phyloP scores from a whole-genome alignment of 2,797 vertebrate species.

The Knipowitschia caucasica region DNA sequence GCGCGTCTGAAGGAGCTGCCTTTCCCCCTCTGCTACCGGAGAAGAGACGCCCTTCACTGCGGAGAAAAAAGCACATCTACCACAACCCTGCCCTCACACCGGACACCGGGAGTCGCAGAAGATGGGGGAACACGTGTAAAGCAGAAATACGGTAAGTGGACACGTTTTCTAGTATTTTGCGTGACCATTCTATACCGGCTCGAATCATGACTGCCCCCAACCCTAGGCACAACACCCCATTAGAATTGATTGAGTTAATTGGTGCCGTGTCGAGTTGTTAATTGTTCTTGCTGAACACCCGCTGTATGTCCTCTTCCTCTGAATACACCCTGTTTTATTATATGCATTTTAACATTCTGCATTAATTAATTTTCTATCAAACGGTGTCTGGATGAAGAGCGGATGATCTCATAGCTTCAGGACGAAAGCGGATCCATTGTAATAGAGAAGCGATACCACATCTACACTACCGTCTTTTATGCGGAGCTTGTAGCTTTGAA shows the following conservation, averaged over 20 bases:
- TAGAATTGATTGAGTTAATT: constrained; percentile 57
- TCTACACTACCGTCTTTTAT: constrained; percentile 15
- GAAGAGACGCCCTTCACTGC: constrained; percentile 38
- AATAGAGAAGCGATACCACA: constrained; percentile 30
- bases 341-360: neutral
- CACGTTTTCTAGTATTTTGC: neutral
- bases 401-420: constrained; percentile 14
- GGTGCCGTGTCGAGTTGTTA: constrained; percentile 22
- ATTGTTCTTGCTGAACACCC: constrained; percentile 24
- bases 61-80: constrained; percentile 8
- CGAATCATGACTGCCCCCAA: constrained; percentile 3
- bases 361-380: neutral
- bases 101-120: constrained; percentile 20
- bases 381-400: neutral
- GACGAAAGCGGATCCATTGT: constrained; percentile 43
- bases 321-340: neutral
- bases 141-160: constrained; percentile 43
- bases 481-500: constrained; percentile 2
- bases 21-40: constrained; percentile 13
- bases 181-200: constrained; percentile 2
- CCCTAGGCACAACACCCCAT: constrained; percentile 32
- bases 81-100: neutral
- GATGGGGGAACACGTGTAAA: constrained; percentile 21
- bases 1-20: constrained; percentile 44
- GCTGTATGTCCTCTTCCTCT: neutral